Percentiles rank a stretch among this genome's conserved stretches.
These are phyloP conservation scores for Pachycephus smyrnensis DNA, from an alignment of 2,888 invertebrate genomes.

Conservation along the genomic window DNA sequence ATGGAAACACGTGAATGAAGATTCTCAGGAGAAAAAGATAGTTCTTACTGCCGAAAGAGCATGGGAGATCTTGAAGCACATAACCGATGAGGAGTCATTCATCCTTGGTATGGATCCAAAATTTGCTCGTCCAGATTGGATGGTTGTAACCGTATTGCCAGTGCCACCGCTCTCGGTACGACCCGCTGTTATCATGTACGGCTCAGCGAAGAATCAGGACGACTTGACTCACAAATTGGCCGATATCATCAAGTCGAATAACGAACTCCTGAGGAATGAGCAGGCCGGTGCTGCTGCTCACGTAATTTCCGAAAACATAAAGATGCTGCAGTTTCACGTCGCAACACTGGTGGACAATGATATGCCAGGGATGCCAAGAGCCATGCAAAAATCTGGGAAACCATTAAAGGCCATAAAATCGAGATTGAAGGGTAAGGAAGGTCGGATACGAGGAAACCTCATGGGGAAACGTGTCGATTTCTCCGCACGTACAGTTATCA, in stretches of 20 bases:
- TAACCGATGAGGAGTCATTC: constrained; percentile 96
- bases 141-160: constrained; percentile 97
- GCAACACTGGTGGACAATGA: constrained; percentile 99
- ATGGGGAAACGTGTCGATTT: constrained; percentile 99
- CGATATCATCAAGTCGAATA: constrained; percentile 98
- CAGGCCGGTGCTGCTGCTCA: constrained; percentile 97
- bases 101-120: constrained; percentile 97
- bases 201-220: constrained; percentile 98
- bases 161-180: constrained; percentile 97
- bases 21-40: constrained; percentile 97
- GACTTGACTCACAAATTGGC: constrained; percentile 99
- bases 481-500: constrained; percentile 98
- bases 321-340: constrained; percentile 98
- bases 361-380: constrained; percentile 97
- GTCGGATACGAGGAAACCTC: constrained; percentile 97
- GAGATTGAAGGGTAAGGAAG: constrained; percentile 97
- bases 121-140: constrained; percentile 98
- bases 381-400: constrained; percentile 99
- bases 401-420: constrained; percentile 98
- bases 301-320: constrained; percentile 95
- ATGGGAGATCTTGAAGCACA: constrained; percentile 96
- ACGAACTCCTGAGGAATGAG: constrained; percentile 95
- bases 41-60: constrained; percentile 94
- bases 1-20: constrained; percentile 99
- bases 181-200: constrained; percentile 99